Evolutionary conservation across 2,888 invertebrate species (phyloP).

Genomic region (Netelia melanura): DNA sequence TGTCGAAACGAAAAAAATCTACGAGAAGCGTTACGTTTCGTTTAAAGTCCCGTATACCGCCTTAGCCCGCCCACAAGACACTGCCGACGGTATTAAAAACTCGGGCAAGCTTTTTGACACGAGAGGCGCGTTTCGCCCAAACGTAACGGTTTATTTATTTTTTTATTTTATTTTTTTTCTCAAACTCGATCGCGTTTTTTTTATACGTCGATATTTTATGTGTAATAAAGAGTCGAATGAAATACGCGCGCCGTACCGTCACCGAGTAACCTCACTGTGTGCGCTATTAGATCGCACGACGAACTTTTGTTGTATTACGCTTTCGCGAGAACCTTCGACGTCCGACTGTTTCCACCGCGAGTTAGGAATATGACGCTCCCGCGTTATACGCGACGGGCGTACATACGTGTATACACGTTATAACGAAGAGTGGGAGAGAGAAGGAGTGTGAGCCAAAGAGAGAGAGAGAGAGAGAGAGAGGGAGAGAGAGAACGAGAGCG

Average conservation of each 20-base stretch:
- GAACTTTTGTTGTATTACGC: background rate
- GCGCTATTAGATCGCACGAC: background rate
- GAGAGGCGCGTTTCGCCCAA: too few relatives aligned
- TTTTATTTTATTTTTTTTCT: background rate
- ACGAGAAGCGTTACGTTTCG: background rate
- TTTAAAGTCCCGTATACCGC: background rate
- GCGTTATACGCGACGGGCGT: conserved; percentile 66
- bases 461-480: conserved; percentile 17
- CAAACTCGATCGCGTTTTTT: too few relatives aligned
- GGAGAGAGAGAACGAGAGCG: conserved; percentile 46
- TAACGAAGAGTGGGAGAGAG: background rate
- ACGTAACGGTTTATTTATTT: too few relatives aligned
- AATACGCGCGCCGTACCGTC: too few relatives aligned
- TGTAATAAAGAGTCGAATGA: too few relatives aligned
- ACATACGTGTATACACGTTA: conserved; percentile 56
- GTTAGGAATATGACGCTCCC: conserved; percentile 66
- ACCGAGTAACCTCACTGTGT: background rate
- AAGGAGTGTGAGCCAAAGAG: conserved; percentile 9
- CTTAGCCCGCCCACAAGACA: background rate
- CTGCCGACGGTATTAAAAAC: background rate
- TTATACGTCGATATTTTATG: too few relatives aligned
- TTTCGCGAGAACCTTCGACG: background rate
- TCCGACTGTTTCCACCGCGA: conserved; percentile 3
- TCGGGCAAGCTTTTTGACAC: background rate
- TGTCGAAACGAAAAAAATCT: background rate